phyloP scores from a whole-genome alignment of 2,113 vertebrate species.

The Lynx canadensis region DNA sequence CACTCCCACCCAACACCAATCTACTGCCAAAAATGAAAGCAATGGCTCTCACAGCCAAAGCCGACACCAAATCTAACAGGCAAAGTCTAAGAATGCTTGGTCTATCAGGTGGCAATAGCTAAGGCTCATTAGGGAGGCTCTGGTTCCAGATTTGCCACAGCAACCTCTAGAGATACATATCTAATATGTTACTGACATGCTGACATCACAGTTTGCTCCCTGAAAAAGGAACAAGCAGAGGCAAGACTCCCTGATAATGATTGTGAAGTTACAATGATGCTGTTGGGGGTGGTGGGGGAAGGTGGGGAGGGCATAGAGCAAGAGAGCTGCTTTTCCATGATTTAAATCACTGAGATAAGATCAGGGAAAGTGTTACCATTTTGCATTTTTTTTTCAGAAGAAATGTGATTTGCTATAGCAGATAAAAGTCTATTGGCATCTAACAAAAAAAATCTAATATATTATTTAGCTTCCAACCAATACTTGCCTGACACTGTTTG shows the following conservation, averaged over 20 bases:
- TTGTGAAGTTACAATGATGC: not conserved
- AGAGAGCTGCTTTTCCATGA: not conserved
- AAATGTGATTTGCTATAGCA: not conserved
- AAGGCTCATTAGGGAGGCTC: conserved; percentile 59
- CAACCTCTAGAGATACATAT: conserved; percentile 74
- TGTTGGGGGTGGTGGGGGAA: too few relatives aligned
- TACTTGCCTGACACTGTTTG: not conserved
- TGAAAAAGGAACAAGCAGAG: conserved; percentile 64
- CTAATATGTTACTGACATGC: conserved; percentile 54
- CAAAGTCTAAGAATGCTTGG: conserved; percentile 67
- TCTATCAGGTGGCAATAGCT: conserved; percentile 53
- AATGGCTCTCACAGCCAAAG: conserved; percentile 43
- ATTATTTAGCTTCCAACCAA: not conserved
- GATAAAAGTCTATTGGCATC: conserved; percentile 9
- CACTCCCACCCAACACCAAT: conserved; percentile 44
- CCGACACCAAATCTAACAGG: conserved; percentile 60
- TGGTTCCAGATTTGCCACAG: conserved; percentile 70
- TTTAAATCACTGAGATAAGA: conserved; percentile 55
- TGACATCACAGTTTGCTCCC: conserved; percentile 67
- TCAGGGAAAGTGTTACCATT: not conserved
- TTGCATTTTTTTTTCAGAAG: not conserved
- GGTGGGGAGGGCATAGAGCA: not conserved
- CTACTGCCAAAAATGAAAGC: conserved; percentile 63
- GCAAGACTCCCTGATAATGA: conserved; percentile 60
- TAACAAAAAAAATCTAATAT: not conserved